Evolutionary conservation across 1,140 invertebrate species (phyloP).

Genomic region (Drosophila yakuba): DNA sequence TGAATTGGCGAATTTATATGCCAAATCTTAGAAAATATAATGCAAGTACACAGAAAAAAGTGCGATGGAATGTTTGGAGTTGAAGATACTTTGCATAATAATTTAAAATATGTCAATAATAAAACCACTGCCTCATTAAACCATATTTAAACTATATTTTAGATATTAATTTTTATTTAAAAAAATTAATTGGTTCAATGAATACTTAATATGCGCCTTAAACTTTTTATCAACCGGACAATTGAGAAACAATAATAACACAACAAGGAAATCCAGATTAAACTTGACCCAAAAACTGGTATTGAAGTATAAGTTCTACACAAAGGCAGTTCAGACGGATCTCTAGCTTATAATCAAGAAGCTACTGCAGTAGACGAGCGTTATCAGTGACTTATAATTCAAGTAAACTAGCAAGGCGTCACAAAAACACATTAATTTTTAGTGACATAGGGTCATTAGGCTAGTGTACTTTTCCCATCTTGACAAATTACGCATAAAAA

Average conservation of each 20-base stretch:
- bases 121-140: too few species aligned
- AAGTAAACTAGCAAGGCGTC: slow-evolving; percentile 13
- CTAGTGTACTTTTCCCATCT: slow-evolving; percentile 6
- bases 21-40: too few species aligned
- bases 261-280: slow-evolving; percentile 18
- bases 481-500: slow-evolving; percentile 41
- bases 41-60: too few species aligned
- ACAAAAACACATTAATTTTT: slow-evolving; percentile 19
- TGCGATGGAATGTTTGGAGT: too few species aligned
- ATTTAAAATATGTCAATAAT: too few species aligned
- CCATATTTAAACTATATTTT: too few species aligned
- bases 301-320: too few species aligned
- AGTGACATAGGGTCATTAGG: slow-evolving; percentile 8
- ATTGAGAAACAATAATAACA: not conserved
- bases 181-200: too few species aligned
- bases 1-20: not conserved
- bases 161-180: too few species aligned
- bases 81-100: too few species aligned
- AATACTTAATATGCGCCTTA: not conserved
- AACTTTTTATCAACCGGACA: not conserved
- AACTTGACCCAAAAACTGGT: slow-evolving; percentile 55
- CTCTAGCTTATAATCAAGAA: not conserved
- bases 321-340: not conserved
- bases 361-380: not conserved
- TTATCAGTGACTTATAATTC: slow-evolving; percentile 8